Base-by-base conservation (phyloP, 53 echinoderm and acorn worm species). In the Holothuria scabra region DNA sequence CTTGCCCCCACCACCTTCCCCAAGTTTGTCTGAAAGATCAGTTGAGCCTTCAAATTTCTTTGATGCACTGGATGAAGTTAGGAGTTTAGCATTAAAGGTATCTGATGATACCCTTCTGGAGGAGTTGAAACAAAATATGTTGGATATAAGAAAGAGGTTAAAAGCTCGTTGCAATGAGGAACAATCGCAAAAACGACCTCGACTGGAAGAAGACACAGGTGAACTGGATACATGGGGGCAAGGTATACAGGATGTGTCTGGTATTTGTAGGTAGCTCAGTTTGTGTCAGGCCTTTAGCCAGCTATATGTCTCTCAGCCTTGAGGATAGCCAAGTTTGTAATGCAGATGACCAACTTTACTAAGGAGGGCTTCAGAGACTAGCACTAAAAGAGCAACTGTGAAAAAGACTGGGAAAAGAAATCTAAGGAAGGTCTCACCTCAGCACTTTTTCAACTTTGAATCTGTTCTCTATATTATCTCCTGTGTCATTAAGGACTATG, bases 71-170 rank as follows among this genome's bases (percentile, higher is more conserved):
- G 78, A 58, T 0, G 78, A 78, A 28, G 58, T 78, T 30, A 55
- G 58, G 29, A 12, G 49, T 56, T 78, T 78, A 11, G 78, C 78
- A 18, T 11, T 78, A 6, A 56, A 58, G 33, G 78, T 78, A 21
- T n/a, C 18, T 8, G 78, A 78, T 31, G 58, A 58, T 16, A 1
- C 29, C 1, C 28, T 78, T 10, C 28, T 78, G 1, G 78, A 78
- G 59, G 58, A 78, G 25, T 52, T 78, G 25, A 78, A 29, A 32
- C 56, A 78, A 19, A 58, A 20, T 30, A 23, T 78, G 16, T 20
- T 78, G 16, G 49, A 28, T 23, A 78, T 78, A 20, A 78, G 78
- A 16, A 56, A 78, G 25, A 56, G 78, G n/a, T 78, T 78, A 52
- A 78, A 78, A 57, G 52, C 52, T 52, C 52, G 18, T 52, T 52